These are phyloP conservation scores for Ursus arctos DNA, from an alignment of 2,113 vertebrate species.

Conservation along the genomic window DNA sequence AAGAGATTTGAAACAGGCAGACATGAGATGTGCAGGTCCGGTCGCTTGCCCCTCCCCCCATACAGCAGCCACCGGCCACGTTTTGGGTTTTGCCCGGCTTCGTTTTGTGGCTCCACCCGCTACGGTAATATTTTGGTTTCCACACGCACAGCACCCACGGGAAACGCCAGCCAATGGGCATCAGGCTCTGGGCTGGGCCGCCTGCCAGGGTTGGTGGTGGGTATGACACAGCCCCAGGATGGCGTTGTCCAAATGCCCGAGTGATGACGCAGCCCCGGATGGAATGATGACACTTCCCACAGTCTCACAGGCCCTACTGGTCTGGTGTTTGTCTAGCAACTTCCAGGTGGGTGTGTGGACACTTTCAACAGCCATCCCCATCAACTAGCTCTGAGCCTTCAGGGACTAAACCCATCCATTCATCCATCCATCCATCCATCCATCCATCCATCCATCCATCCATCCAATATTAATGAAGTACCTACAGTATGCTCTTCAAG, in stretches of 20 bases:
- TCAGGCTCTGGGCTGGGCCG: neutral
- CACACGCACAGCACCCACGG: neutral
- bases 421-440: neutral
- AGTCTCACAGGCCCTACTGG: neutral
- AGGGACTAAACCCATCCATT: neutral
- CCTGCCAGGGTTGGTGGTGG: conserved; percentile 48
- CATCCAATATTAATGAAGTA: neutral
- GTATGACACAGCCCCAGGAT: neutral
- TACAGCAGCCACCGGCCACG: neutral
- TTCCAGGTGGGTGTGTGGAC: neutral
- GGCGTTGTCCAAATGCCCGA: conserved; percentile 49
- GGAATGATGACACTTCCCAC: conserved; percentile 33
- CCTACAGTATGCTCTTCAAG: neutral
- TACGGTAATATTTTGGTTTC: conserved; percentile 71
- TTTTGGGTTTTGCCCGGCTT: conserved; percentile 6
- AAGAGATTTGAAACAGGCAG: neutral
- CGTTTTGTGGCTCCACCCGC: conserved; percentile 48
- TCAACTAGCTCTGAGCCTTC: neutral
- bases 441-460: neutral
- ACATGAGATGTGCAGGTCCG: neutral
- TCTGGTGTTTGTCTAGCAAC: neutral
- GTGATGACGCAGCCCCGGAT: neutral
- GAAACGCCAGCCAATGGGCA: conserved; percentile 42
- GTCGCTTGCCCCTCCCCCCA: rapidly evolving
- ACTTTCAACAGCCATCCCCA: neutral